These are phyloP conservation scores for Nyctibius bracteatus DNA, from an alignment of 2,113 vertebrate genomes.

Conservation along the genomic window DNA sequence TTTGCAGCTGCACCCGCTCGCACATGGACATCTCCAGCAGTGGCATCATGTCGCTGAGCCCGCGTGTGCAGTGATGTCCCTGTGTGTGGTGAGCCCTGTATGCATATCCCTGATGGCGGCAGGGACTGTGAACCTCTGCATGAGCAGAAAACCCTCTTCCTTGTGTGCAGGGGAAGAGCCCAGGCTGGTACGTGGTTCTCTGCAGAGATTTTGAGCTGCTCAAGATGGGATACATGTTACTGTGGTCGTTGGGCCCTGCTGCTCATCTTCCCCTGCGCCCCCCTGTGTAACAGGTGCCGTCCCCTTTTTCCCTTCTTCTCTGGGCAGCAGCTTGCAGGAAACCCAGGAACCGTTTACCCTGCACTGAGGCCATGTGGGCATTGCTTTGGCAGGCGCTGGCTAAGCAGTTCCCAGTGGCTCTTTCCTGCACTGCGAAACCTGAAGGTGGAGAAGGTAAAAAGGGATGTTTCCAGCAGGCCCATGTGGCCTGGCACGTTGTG, in stretches of 20 bases:
- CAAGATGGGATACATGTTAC: background rate
- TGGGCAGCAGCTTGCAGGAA: background rate
- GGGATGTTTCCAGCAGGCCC: background rate
- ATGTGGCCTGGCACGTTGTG: fast-evolving
- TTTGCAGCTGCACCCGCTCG: background rate
- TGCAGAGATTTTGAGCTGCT: background rate
- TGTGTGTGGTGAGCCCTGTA: fast-evolving
- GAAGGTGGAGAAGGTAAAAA: background rate
- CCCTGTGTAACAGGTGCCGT: fast-evolving
- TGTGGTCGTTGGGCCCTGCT: background rate
- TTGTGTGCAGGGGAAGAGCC: background rate
- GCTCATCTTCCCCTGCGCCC: background rate
- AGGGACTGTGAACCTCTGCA: background rate
- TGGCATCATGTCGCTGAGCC: fast-evolving
- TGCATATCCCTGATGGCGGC: fast-evolving
- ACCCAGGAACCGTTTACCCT: no score
- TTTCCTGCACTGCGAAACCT: background rate
- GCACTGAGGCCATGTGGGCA: fast-evolving
- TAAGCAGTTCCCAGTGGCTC: fast-evolving
- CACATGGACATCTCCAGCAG: fast-evolving
- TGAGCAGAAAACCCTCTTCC: background rate
- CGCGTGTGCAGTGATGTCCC: fast-evolving
- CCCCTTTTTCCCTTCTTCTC: background rate
- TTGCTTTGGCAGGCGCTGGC: background rate
- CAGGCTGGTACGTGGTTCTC: no score